These are phyloP conservation scores for Chelidonichthys spinosus DNA, from an alignment of 2,797 vertebrate genomes.

Conservation along the genomic window DNA sequence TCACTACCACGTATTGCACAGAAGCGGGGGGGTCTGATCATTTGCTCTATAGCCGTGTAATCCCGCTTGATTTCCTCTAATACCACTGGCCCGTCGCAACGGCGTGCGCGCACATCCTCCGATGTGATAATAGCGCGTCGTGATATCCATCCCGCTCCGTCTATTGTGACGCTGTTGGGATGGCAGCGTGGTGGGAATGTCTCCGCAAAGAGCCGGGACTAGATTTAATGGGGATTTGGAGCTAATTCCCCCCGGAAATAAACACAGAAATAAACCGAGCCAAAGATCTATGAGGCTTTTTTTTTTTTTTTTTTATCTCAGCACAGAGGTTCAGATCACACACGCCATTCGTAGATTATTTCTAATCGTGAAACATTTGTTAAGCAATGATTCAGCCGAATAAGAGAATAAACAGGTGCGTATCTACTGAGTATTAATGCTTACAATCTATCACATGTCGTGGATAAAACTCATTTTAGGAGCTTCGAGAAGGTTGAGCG, in stretches of 20 bases:
- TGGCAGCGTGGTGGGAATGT: constrained; percentile 53
- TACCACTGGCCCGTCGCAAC: constrained; percentile 88
- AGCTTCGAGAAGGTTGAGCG: neutral
- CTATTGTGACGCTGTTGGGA: constrained; percentile 88
- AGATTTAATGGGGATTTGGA: constrained; percentile 92
- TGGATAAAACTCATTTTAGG: no score
- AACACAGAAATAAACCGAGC: constrained; percentile 1
- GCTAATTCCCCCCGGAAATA: constrained; percentile 80
- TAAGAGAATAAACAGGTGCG: neutral
- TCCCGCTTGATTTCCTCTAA: constrained; percentile 97
- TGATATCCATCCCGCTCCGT: constrained; percentile 95
- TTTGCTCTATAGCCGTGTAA: constrained; percentile 94
- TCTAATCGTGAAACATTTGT: neutral
- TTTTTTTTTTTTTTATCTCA: neutral
- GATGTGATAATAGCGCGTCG: constrained; percentile 95
- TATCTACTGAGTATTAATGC: neutral
- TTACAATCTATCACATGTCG: no score
- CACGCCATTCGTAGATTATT: no score
- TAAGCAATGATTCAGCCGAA: neutral
- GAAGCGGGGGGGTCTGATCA: constrained; percentile 79
- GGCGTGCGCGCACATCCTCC: constrained; percentile 95
- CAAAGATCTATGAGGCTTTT: neutral
- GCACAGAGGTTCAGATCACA: no score
- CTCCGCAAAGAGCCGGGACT: constrained; percentile 84
- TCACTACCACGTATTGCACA: neutral